These are phyloP conservation scores for Psilopsiagon aurifrons DNA, from an alignment of 2,113 vertebrate species.

Conservation along the genomic window DNA sequence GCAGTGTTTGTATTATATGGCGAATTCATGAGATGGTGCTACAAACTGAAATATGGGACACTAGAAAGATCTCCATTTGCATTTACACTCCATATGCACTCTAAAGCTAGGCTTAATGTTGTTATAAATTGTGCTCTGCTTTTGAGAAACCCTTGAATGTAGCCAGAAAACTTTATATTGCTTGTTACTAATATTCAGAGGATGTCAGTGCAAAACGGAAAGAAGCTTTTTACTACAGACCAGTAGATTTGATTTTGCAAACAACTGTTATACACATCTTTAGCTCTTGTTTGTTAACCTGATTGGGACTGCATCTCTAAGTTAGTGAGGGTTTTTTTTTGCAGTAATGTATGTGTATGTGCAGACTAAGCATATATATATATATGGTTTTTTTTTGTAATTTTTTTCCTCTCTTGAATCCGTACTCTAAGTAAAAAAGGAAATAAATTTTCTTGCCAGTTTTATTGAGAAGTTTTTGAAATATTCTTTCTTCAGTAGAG, in stretches of 20 bases:
- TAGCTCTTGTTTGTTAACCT: not conserved
- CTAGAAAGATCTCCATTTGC: not conserved
- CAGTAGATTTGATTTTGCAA: not conserved
- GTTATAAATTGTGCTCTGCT: not conserved
- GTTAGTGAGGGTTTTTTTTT: not conserved
- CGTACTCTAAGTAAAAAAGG: not conserved
- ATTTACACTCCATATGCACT: not conserved
- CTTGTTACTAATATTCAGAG: not conserved
- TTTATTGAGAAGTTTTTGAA: not conserved
- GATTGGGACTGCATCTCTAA: not conserved
- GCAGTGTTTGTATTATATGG: not conserved
- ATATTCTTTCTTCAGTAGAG: not conserved
- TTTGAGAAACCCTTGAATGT: not conserved
- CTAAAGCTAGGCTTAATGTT: not conserved
- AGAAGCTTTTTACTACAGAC: not conserved
- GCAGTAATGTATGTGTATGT: not conserved
- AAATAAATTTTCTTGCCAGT: not conserved
- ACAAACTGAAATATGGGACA: not conserved
- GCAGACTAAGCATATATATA: not conserved
- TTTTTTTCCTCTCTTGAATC: not conserved
- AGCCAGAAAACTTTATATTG: not conserved
- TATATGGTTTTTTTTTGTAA: rapidly evolving
- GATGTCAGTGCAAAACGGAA: not conserved
- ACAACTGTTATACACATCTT: not conserved
- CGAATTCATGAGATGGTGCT: not conserved